Conservation (phyloP, 2,797 vertebrate genomes). For the Pygocentrus nattereri region DNA sequence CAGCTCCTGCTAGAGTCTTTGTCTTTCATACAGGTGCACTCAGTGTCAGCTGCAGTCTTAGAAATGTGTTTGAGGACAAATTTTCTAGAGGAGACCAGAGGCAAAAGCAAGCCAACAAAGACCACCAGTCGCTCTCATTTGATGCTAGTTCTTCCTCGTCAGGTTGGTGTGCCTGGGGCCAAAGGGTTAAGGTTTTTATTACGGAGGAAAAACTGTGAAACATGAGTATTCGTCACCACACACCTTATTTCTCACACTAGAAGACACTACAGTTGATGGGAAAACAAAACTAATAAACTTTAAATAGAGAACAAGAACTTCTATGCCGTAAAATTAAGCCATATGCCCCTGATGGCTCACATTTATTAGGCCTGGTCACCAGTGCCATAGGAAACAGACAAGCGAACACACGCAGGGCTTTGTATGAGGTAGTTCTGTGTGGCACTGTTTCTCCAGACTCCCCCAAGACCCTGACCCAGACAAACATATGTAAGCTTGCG, state of each 20-base stretch:
- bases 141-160: no score
- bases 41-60: no score
- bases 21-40: no score
- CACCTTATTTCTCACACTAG: not conserved
- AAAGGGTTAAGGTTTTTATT: no score
- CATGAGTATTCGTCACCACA: no score
- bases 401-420: not conserved
- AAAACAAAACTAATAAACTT: conserved; percentile 17
- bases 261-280: not conserved
- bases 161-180: no score
- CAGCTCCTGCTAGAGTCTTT: no score
- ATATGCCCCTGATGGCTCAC: conserved; percentile 11
- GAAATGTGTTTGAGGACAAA: no score
- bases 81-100: no score
- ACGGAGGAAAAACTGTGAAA: no score
- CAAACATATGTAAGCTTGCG: not conserved
- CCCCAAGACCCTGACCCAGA: conserved; percentile 10
- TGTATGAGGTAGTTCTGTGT: conserved; percentile 17
- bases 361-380: conserved; percentile 28
- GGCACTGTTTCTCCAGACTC: conserved; percentile 3
- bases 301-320: conserved; percentile 1
- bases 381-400: conserved; percentile 19
- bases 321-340: conserved; percentile 31
- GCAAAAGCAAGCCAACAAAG: no score
- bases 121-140: no score